phyloP scores from a whole-genome alignment of 1,140 invertebrate species.

The Drosophila prosaltans region DNA sequence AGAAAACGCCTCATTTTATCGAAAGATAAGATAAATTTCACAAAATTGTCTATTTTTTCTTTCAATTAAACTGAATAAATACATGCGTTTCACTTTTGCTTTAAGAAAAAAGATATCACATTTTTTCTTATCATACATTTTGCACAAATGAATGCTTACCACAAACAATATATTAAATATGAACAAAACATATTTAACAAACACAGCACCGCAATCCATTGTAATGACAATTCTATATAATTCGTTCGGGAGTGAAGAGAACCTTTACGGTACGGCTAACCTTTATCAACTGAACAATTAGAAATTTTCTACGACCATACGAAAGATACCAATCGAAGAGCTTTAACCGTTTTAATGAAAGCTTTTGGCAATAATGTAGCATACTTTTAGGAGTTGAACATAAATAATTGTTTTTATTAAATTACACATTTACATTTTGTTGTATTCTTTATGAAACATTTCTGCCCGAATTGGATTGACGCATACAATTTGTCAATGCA shows the following conservation, averaged over 20 bases:
- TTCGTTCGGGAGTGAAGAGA: not conserved
- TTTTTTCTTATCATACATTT: conserved; percentile 10
- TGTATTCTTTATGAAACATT: conserved; percentile 22
- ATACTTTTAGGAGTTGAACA: conserved; percentile 29
- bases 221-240: conserved; percentile 3
- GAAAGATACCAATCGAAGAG: not conserved
- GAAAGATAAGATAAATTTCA: conserved; percentile 57
- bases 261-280: not conserved
- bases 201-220: conserved; percentile 88
- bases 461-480: conserved; percentile 31
- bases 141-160: conserved; percentile 85
- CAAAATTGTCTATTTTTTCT: not conserved
- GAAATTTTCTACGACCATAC: not conserved
- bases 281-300: not conserved
- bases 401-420: conserved; percentile 14
- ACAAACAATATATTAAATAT: conserved; percentile 93
- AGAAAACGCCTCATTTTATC: not conserved
- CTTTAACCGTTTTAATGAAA: conserved; percentile 20
- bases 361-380: conserved; percentile 7
- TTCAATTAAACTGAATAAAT: conserved; percentile 18
- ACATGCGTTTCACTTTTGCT: conserved; percentile 1
- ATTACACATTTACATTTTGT: not conserved
- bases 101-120: not conserved
- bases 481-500: conserved; percentile 58
- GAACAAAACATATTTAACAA: conserved; percentile 92